Conservation (phyloP, 2,797 vertebrate species). For the Erpetoichthys calabaricus region DNA sequence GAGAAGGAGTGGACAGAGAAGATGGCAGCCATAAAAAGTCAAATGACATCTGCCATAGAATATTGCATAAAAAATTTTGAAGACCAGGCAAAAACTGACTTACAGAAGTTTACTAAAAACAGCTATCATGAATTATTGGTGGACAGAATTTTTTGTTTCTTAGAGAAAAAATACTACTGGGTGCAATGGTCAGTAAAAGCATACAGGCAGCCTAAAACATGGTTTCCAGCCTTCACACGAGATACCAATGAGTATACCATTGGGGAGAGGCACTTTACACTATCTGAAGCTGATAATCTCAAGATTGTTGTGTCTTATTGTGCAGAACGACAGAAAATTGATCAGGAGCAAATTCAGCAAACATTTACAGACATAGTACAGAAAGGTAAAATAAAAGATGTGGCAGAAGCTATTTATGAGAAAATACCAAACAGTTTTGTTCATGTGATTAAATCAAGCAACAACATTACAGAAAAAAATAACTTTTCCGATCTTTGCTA, state of each 20-base stretch:
- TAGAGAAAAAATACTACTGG: conserved; percentile 59
- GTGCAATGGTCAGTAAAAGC: conserved; percentile 54
- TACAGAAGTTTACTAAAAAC: conserved; percentile 36
- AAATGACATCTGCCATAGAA: conserved; percentile 58
- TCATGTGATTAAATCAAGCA: conserved; percentile 54
- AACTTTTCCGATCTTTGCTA: conserved; percentile 54
- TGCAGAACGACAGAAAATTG: conserved; percentile 37
- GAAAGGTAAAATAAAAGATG: conserved; percentile 46
- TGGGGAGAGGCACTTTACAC: conserved; percentile 33
- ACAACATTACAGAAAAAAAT: conserved; percentile 51
- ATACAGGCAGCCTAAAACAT: conserved; percentile 33
- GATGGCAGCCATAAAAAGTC: conserved; percentile 53
- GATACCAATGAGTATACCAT: conserved; percentile 27
- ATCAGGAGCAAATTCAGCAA: conserved; percentile 43
- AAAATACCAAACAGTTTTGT: conserved; percentile 47
- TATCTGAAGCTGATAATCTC: conserved; percentile 50
- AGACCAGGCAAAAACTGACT: conserved; percentile 47
- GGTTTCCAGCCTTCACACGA: conserved; percentile 13
- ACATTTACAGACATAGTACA: conserved; percentile 46
- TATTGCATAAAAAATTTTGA: conserved; percentile 53
- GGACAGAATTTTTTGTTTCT: conserved; percentile 35
- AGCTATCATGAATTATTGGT: conserved; percentile 31
- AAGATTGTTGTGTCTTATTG: conserved; percentile 56
- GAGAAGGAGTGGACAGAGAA: conserved; percentile 51
- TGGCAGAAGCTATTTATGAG: conserved; percentile 37